Evolutionary conservation across 2,797 vertebrate genomes (phyloP).

Genomic region (Enteromius fasciolatus): DNA sequence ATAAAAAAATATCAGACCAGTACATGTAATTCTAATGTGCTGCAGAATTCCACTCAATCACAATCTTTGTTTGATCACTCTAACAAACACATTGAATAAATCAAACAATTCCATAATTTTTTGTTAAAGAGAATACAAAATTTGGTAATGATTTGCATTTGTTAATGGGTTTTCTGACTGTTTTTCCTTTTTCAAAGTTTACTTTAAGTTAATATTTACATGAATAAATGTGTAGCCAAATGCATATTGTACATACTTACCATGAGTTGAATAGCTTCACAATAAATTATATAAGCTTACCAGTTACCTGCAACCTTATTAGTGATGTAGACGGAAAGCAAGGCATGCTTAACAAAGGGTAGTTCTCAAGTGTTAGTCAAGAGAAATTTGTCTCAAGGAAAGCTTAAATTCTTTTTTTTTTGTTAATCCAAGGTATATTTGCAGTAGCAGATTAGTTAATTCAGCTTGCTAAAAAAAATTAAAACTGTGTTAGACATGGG

Average conservation of each 20-base stretch:
- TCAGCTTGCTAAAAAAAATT: not conserved
- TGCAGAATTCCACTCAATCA: not conserved
- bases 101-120: not conserved
- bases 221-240: not conserved
- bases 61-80: conserved; percentile 2
- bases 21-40: not conserved
- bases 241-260: conserved; percentile 3
- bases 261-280: not conserved
- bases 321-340: not conserved
- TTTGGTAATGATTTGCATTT: not conserved
- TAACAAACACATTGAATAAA: not conserved
- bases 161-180: not conserved
- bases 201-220: not conserved
- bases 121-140: not conserved
- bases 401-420: too few species aligned
- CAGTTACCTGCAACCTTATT: conserved; percentile 21
- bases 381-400: not conserved
- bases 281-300: not conserved
- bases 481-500: not conserved
- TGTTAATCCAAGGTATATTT: too few species aligned
- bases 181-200: not conserved
- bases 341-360: conserved; percentile 16
- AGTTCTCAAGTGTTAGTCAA: conserved; percentile 1
- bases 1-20: conserved; percentile 17
- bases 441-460: not conserved